These are phyloP conservation scores for Noctilio leporinus DNA, from an alignment of 2,113 vertebrate species.

Conservation along the genomic window DNA sequence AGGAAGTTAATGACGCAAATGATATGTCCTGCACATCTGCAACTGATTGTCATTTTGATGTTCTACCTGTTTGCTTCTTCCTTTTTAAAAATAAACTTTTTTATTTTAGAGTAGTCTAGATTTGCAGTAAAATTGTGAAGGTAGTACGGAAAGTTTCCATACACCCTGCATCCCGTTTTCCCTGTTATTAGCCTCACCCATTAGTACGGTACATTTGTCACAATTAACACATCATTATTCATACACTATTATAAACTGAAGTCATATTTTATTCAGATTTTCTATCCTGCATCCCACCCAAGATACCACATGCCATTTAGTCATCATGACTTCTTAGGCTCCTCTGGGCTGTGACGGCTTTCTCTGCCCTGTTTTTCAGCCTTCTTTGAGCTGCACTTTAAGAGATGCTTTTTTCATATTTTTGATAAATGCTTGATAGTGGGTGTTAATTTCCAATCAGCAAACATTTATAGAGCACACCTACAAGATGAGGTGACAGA, in stretches of 20 bases:
- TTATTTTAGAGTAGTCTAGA: not conserved
- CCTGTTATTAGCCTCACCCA: not conserved
- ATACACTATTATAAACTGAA: not conserved
- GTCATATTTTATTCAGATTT: not conserved
- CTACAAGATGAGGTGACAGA: not conserved
- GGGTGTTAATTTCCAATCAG: not conserved
- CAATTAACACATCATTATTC: not conserved
- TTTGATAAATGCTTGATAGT: slow-evolving; percentile 10
- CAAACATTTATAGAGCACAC: not conserved
- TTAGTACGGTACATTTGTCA: not conserved
- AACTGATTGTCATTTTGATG: not conserved
- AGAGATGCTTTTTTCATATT: not conserved
- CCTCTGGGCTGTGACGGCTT: not conserved
- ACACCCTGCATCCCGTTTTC: not conserved
- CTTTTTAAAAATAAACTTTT: not conserved
- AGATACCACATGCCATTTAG: not conserved
- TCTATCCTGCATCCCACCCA: not conserved
- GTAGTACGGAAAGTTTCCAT: not conserved
- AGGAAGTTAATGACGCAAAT: not conserved
- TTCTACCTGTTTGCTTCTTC: not conserved
- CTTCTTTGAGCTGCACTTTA: slow-evolving; percentile 37
- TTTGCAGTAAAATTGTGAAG: not conserved
- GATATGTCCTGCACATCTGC: not conserved
- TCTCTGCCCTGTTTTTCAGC: slow-evolving; percentile 32
- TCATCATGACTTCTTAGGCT: not conserved